phyloP scores from a whole-genome alignment of 2,797 vertebrate genomes.

The Neosilurus mollespiculum region DNA sequence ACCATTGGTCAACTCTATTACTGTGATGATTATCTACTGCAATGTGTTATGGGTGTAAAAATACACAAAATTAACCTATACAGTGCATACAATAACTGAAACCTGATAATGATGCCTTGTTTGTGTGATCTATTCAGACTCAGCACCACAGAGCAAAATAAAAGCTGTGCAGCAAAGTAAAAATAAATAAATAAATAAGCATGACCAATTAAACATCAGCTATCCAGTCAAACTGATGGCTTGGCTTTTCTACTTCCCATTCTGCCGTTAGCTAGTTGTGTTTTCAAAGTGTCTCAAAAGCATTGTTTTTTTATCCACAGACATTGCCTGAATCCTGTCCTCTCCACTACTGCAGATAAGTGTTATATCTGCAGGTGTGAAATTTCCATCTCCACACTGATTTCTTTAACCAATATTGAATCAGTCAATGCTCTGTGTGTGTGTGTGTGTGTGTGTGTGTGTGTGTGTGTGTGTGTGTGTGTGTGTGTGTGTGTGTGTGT shows the following conservation, averaged over 20 bases:
- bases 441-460: not conserved
- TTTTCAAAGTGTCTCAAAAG: not conserved
- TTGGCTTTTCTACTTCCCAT: not conserved
- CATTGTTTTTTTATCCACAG: not conserved
- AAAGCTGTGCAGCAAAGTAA: not conserved
- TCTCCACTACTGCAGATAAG: not conserved
- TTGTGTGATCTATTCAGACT: not conserved
- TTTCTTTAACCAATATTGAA: not conserved
- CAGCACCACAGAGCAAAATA: not conserved
- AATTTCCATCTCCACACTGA: not conserved
- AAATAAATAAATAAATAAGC: not conserved
- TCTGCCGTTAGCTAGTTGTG: not conserved
- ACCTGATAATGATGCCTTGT: not conserved
- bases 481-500: no score
- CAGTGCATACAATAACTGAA: not conserved
- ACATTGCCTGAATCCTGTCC: not conserved
- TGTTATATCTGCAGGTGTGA: slow-evolving; percentile 15
- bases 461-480: not conserved
- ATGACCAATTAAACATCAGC: not conserved
- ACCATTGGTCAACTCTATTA: not conserved
- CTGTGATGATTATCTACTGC: not conserved
- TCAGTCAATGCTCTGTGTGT: not conserved
- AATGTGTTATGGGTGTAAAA: not conserved
- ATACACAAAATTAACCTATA: not conserved
- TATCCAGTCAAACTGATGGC: not conserved